Evolutionary conservation across 2,113 vertebrate genomes (phyloP).

Genomic region (Micromys minutus): DNA sequence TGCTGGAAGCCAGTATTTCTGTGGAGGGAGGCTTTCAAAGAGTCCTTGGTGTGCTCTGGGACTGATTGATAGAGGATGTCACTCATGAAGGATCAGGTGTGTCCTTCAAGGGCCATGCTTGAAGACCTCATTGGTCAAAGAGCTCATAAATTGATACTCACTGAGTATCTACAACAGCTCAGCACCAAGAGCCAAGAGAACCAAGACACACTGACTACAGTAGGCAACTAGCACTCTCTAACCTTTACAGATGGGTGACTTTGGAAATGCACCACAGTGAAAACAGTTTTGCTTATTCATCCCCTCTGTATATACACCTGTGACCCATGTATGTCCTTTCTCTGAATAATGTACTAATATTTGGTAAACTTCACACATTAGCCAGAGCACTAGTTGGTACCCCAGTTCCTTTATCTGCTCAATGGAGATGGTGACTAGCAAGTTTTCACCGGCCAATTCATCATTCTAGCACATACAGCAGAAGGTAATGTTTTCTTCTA

Average conservation of each 20-base stretch:
- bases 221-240: not conserved
- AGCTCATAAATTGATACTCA: not conserved
- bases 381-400: not conserved
- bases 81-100: not conserved
- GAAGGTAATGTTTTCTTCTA: not conserved
- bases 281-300: not conserved
- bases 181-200: too few relatives aligned
- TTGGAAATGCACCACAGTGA: not conserved
- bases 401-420: not conserved
- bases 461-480: not conserved
- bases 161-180: not conserved
- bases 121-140: accelerated
- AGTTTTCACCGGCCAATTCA: not conserved
- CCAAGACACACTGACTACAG: accelerated
- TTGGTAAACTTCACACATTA: too few relatives aligned
- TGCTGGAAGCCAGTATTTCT: not conserved
- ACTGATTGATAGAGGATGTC: not conserved
- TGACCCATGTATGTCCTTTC: accelerated
- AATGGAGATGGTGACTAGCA: not conserved
- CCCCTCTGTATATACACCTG: too few relatives aligned
- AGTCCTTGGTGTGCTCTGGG: not conserved
- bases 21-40: not conserved
- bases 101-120: too few relatives aligned
- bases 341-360: not conserved
- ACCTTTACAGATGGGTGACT: not conserved